A percentile compares a stretch with the other conserved stretches of the same genome.
Evolutionary conservation across 2,888 invertebrate species (phyloP).

Genomic region (Epirrita christyi): DNA sequence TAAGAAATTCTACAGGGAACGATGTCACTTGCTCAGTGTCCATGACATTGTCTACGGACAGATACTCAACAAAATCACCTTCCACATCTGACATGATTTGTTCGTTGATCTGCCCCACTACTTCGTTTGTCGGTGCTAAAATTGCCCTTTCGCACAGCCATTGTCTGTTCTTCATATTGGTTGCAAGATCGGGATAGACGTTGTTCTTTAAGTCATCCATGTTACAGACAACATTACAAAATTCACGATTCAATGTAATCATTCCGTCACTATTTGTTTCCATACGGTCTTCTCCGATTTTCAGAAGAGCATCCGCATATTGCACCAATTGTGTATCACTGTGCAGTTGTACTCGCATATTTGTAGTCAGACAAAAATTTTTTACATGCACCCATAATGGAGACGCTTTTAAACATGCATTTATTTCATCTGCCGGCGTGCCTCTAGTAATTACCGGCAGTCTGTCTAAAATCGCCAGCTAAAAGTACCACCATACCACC

Average conservation of each 20-base stretch:
- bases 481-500: not conserved
- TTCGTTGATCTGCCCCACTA: constrained; percentile 27
- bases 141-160: not conserved
- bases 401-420: not conserved
- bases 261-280: not conserved
- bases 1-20: constrained; percentile 43
- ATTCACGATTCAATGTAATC: not conserved
- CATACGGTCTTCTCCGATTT: not conserved
- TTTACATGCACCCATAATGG: not conserved
- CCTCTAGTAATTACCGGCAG: not conserved
- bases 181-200: not conserved
- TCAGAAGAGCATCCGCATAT: not conserved
- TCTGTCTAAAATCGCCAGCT: not conserved
- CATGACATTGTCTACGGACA: constrained; percentile 40
- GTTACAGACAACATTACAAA: not conserved
- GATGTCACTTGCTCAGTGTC: constrained; percentile 17
- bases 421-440: not conserved
- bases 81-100: constrained; percentile 37
- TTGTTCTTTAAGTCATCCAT: not conserved
- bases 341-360: not conserved
- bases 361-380: not conserved
- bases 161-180: not conserved
- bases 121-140: not conserved
- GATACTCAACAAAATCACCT: constrained; percentile 27
- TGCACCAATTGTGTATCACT: not conserved